phyloP scores from a whole-genome alignment of 2,888 invertebrate genomes.

The Artemia sinica region DNA sequence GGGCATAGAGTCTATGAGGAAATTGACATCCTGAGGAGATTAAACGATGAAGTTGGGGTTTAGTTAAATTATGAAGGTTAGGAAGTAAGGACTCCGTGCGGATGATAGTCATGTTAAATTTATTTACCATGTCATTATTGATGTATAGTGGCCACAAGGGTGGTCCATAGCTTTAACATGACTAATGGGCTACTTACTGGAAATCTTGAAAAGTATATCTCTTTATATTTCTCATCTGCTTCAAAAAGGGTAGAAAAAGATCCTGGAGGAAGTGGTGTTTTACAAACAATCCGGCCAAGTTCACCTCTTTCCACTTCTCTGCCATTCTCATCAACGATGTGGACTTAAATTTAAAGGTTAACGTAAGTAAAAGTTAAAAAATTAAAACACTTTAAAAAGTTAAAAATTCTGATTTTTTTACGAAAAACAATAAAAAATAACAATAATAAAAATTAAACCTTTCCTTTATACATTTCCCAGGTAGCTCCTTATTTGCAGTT shows the following conservation, averaged over 20 bases:
- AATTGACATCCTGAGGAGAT: no score
- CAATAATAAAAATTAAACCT: not conserved
- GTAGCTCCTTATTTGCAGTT: no score
- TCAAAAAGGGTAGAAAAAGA: slow-evolving; percentile 63
- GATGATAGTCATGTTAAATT: no score
- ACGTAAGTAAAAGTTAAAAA: not conserved
- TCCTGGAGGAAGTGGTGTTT: slow-evolving; percentile 75
- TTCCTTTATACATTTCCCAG: not conserved
- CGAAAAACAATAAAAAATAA: slow-evolving; percentile 18
- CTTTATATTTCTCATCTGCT: slow-evolving; percentile 57
- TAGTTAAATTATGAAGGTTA: no score
- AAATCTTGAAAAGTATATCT: slow-evolving; percentile 62
- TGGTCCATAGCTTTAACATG: no score
- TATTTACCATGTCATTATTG: no score
- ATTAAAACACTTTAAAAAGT: slow-evolving; percentile 19
- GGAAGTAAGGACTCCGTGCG: no score
- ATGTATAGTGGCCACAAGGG: no score
- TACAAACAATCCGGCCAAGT: slow-evolving; percentile 62
- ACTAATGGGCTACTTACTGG: slow-evolving; percentile 42
- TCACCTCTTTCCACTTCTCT: slow-evolving; percentile 49
- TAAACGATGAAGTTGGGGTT: no score
- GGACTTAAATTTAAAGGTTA: slow-evolving; percentile 38
- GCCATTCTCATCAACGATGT: slow-evolving; percentile 48
- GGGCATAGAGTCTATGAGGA: no score
- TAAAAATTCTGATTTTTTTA: slow-evolving; percentile 16